Conservation (phyloP, 2,888 invertebrate genomes). For the Notodonta dromedarius region DNA sequence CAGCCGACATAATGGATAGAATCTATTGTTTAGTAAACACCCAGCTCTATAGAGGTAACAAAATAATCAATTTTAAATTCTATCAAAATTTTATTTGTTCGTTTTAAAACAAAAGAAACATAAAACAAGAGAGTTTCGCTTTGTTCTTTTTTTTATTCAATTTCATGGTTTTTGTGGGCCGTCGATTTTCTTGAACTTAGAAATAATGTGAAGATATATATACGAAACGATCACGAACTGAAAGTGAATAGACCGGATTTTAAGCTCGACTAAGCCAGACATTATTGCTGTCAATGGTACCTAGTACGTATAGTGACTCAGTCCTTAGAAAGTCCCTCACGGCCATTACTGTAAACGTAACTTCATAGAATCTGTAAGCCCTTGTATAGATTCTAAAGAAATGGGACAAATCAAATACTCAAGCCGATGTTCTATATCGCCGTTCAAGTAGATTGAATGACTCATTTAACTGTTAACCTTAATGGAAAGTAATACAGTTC, state of each 20-base stretch:
- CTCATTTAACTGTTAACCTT: neutral
- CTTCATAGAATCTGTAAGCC: neutral
- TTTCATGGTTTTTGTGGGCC: neutral
- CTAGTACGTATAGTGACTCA: neutral
- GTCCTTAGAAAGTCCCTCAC: neutral
- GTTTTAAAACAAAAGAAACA: neutral
- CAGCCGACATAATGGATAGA: too few species aligned
- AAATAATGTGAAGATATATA: neutral
- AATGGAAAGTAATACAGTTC: neutral
- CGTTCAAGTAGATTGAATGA: conserved; percentile 1
- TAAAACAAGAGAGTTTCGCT: neutral
- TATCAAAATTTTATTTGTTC: too few species aligned
- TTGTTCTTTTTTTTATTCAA: neutral
- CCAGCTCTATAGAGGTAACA: too few species aligned
- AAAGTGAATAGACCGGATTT: neutral
- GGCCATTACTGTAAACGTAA: neutral
- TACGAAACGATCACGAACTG: neutral
- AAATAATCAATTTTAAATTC: too few species aligned
- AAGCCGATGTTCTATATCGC: conserved; percentile 30
- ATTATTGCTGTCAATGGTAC: neutral
- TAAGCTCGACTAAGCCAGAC: neutral
- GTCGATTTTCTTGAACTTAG: neutral
- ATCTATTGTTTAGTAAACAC: too few species aligned
- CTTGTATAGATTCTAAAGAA: conserved; percentile 6
- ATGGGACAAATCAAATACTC: conserved; percentile 16